Conservation (phyloP, 2,797 vertebrate species). For the Allobates femoralis region DNA sequence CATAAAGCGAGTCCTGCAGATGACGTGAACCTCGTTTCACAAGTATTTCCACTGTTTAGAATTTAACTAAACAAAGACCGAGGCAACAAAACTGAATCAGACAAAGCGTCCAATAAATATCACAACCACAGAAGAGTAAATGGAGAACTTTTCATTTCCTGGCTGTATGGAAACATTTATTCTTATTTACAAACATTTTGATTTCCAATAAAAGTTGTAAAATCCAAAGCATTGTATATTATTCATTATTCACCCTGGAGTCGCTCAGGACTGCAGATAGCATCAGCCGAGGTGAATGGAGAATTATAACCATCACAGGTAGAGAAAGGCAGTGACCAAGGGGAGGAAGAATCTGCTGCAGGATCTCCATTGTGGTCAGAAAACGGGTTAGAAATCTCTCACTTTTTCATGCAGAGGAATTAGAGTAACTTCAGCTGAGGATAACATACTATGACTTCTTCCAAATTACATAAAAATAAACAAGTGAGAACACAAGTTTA, state of each 20-base stretch:
- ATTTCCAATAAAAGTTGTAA: neutral
- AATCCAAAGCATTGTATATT: neutral
- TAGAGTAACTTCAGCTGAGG: too few relatives aligned
- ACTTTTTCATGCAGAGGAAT: too few relatives aligned
- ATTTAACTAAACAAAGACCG: neutral
- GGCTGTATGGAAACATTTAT: neutral
- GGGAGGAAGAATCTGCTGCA: too few relatives aligned
- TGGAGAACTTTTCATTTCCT: neutral
- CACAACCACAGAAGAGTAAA: slow-evolving; percentile 1
- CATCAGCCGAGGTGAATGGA: neutral
- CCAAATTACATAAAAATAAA: too few relatives aligned
- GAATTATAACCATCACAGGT: neutral
- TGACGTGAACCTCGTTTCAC: neutral
- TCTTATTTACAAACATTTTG: neutral
- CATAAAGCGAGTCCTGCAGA: neutral
- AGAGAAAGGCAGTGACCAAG: too few relatives aligned
- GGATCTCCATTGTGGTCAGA: too few relatives aligned
- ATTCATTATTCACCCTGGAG: neutral
- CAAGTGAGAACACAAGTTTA: too few relatives aligned
- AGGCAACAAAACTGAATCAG: neutral
- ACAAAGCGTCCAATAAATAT: neutral
- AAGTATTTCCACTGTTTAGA: neutral
- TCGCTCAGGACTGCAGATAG: neutral
- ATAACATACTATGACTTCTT: too few relatives aligned
- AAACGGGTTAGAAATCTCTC: too few relatives aligned